Evolutionary conservation across 2,888 invertebrate genomes (phyloP).

Genomic region (Myopa testacea): DNA sequence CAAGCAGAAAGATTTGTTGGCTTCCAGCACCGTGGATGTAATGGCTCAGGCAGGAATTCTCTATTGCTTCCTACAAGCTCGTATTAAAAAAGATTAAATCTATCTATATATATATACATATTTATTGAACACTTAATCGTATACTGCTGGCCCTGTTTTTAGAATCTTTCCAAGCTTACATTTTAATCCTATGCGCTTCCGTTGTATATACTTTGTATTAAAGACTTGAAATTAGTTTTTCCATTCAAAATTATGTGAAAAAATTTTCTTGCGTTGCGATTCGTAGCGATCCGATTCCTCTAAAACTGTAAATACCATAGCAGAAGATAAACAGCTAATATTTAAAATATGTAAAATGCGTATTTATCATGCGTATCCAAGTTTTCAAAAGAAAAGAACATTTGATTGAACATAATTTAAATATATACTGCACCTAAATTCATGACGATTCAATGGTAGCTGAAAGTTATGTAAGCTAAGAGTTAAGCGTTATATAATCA

Average conservation of each 20-base stretch:
- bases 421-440: neutral
- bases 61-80: constrained; percentile 82
- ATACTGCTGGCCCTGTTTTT: constrained; percentile 17
- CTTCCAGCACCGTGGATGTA: constrained; percentile 91
- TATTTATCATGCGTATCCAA: neutral
- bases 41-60: constrained; percentile 96
- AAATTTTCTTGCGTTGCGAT: neutral
- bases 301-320: constrained; percentile 33
- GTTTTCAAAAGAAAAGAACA: neutral
- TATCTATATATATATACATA: constrained; percentile 4
- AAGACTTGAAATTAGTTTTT: constrained; percentile 13
- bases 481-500: neutral
- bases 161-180: constrained; percentile 32
- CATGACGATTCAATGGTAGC: neutral
- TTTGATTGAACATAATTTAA: constrained; percentile 1
- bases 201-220: constrained; percentile 36
- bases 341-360: neutral
- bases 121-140: constrained; percentile 17
- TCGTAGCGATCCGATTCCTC: constrained; percentile 6
- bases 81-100: constrained; percentile 63
- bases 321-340: neutral
- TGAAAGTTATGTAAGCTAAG: neutral
- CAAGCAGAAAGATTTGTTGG: constrained; percentile 81
- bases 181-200: constrained; percentile 34
- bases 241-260: constrained; percentile 1